Percentiles rank a stretch among this genome's conserved stretches.
Evolutionary conservation across 2,888 invertebrate genomes (phyloP).

Genomic region (Macrosiphum euphorbiae): DNA sequence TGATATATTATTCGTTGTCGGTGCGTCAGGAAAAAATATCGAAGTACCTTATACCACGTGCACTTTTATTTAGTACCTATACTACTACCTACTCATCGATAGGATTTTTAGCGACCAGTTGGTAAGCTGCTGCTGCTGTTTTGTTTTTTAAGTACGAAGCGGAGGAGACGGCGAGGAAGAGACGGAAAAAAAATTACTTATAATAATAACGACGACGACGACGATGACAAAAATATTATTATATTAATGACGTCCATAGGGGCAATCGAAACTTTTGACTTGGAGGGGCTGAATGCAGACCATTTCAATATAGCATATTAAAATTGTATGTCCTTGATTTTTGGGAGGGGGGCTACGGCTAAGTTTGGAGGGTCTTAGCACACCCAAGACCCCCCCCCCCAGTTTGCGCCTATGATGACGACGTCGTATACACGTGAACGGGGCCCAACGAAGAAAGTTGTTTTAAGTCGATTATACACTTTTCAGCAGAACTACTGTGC

Average conservation of each 20-base stretch:
- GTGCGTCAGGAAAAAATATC: background rate
- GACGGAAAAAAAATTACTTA: background rate
- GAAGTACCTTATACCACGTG: background rate
- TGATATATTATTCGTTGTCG: background rate
- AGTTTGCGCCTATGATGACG: too few species aligned
- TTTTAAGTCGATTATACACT: slow-evolving; percentile 38
- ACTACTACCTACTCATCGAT: background rate
- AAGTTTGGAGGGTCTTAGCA: too few species aligned
- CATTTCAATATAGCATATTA: too few species aligned
- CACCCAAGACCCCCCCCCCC: too few species aligned
- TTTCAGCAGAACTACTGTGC: background rate
- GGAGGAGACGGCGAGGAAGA: background rate
- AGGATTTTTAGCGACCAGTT: background rate
- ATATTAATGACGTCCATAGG: background rate
- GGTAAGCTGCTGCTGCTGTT: background rate
- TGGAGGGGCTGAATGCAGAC: too few species aligned
- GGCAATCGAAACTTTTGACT: too few species aligned
- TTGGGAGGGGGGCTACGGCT: too few species aligned
- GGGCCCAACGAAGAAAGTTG: background rate
- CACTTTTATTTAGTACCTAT: background rate
- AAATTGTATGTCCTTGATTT: too few species aligned
- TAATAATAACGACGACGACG: background rate
- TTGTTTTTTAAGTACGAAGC: background rate
- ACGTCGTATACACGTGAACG: background rate
- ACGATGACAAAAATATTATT: background rate